Base-by-base conservation (phyloP, 2,888 invertebrate species). In the Sminthurinus aureus region DNA sequence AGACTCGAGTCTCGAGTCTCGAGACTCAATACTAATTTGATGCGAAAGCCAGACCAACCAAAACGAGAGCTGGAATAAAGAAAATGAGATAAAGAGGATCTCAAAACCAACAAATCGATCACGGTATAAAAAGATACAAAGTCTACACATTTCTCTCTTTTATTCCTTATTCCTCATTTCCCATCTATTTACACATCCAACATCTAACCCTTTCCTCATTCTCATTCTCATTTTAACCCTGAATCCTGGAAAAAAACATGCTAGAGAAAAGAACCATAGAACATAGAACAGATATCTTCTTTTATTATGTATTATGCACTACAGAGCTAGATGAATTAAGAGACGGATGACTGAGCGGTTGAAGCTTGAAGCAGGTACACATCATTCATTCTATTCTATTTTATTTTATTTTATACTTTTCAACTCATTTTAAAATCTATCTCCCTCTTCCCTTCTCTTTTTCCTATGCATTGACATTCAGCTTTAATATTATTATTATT, bases 21-120 rank as follows among this genome's bases (percentile, higher is more conserved):
- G 15, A 75, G 75, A 64, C 66, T 77, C 82, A 22, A 74, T 77
- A 67, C 76, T 79, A 83, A 83, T 83, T 83, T 83, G 79, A 79
- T 80, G 81, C 81, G 83, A 83, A 83, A 83, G 81, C 69, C 66
- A 80, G 52, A 71, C 52, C 66, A 71, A 71, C 52, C 71, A 71
- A 69, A 80, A 80, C 50, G 80, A 80, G 51, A 50, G 67, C 79
- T 50, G n/a, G 69, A 66, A 18, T 38, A 73, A 64, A 64, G 26
- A 18, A 22, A 73, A 9, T 26, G 20, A 67, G 20, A 67, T 11
- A 67, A n/a, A n/a, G 22, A 67, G 24, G 0, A 50, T 12, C 52
- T 52, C 74, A 81, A 58, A 81, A 81, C 81, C 64, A 81, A 81
- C 81, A 81, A 81, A 81, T 81, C 64, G 38, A 67, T 71, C 79